Conservation (phyloP, 2,113 vertebrate genomes). For the Marcusenius ussheri region DNA sequence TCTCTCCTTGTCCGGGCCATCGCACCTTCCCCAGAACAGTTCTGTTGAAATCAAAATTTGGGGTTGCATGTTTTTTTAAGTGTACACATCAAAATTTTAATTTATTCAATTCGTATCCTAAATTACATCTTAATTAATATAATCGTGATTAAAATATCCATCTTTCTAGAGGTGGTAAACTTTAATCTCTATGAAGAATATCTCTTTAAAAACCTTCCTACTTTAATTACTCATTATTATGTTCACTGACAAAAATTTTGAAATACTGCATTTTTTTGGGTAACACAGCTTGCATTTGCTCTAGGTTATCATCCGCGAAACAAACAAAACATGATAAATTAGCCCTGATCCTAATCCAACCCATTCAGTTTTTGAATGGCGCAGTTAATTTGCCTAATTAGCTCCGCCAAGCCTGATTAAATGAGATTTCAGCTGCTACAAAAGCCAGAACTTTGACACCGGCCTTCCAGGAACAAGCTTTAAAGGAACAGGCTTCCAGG, state of each 20-base stretch:
- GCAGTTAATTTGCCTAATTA: neutral
- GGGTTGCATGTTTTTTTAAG: neutral
- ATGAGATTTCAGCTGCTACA: neutral
- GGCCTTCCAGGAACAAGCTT: neutral
- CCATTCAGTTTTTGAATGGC: neutral
- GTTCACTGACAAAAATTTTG: neutral
- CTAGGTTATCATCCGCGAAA: neutral
- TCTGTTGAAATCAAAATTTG: slow-evolving; percentile 40
- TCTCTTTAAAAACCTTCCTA: neutral
- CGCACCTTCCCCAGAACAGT: slow-evolving; percentile 52
- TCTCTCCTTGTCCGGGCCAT: slow-evolving; percentile 51
- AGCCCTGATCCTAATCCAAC: neutral
- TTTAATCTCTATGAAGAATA: neutral
- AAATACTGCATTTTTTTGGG: neutral
- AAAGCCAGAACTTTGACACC: neutral
- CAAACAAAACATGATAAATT: neutral
- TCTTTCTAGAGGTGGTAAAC: neutral
- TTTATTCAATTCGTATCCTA: neutral
- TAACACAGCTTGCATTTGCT: neutral
- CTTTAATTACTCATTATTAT: neutral
- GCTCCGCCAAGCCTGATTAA: neutral
- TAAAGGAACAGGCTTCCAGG: neutral
- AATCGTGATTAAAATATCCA: neutral
- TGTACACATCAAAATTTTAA: neutral
- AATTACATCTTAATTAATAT: neutral